A percentile compares a stretch with the other conserved stretches of the same genome.
phyloP scores from a whole-genome alignment of 2,888 invertebrate genomes.

The Cancer borealis region DNA sequence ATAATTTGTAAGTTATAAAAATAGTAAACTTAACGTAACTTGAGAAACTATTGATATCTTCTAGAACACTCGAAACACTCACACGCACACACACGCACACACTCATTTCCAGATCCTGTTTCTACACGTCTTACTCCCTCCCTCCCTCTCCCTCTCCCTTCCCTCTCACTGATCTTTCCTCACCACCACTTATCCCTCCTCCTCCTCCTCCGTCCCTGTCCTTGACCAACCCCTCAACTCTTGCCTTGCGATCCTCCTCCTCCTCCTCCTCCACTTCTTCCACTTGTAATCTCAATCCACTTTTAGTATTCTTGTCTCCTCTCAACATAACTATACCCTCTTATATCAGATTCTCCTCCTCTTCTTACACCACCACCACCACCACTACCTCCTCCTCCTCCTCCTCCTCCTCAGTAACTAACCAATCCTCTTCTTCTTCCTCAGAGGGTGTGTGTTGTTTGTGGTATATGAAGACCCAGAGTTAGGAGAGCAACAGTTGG shows the following conservation, averaged over 20 bases:
- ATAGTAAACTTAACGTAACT: no score
- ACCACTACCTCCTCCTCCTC: no score
- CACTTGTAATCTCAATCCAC: neutral
- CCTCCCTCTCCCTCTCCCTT: neutral
- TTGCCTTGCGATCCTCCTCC: neutral
- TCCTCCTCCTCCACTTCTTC: neutral
- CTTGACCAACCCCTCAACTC: neutral
- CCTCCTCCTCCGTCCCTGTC: neutral
- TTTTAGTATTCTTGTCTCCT: neutral
- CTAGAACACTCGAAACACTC: neutral
- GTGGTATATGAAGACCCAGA: conserved; percentile 59
- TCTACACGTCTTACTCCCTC: neutral
- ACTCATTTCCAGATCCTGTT: neutral
- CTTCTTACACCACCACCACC: no score
- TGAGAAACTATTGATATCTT: neutral
- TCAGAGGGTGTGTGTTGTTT: conserved; percentile 71
- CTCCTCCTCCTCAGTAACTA: neutral
- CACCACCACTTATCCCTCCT: neutral
- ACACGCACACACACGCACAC: neutral
- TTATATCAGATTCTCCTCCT: neutral
- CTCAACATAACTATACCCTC: neutral
- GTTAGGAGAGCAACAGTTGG: conserved; percentile 55
- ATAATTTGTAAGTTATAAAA: no score
- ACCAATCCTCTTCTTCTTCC: neutral
- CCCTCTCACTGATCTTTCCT: neutral